A percentile compares a stretch with the other conserved stretches of the same genome.
Conservation (phyloP, 2,888 invertebrate genomes). For the Stramonita haemastoma region DNA sequence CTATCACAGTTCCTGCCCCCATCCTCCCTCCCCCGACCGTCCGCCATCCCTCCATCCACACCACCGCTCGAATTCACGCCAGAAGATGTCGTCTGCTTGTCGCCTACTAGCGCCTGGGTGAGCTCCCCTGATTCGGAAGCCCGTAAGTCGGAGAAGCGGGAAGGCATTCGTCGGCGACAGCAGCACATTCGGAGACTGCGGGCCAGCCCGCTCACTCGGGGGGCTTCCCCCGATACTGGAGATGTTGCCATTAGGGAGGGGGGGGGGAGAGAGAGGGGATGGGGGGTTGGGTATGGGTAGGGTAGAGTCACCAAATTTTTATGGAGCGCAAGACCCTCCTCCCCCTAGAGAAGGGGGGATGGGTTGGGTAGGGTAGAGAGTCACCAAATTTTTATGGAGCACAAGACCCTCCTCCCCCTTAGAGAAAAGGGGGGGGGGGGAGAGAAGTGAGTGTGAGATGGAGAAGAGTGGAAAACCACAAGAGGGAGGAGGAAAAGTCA, state of each 20-base stretch:
- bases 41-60: background rate
- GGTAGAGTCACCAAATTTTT: too few relatives aligned
- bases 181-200: conserved; percentile 34
- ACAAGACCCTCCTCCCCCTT: too few relatives aligned
- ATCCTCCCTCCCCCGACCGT: conserved; percentile 7
- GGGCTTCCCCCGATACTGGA: conserved; percentile 5
- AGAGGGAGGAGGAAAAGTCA: too few relatives aligned
- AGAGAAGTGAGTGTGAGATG: too few relatives aligned
- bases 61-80: background rate
- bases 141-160: conserved; percentile 38
- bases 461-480: too few relatives aligned
- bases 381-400: too few relatives aligned
- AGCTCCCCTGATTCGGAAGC: conserved; percentile 42
- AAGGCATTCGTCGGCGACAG: conserved; percentile 22
- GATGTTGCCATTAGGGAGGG: background rate
- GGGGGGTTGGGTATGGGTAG: background rate
- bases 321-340: too few relatives aligned
- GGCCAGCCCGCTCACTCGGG: conserved; percentile 24
- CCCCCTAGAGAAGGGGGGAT: too few relatives aligned
- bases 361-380: too few relatives aligned
- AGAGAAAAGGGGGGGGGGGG: too few relatives aligned
- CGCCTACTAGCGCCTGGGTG: conserved; percentile 40
- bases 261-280: background rate
- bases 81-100: conserved; percentile 28
- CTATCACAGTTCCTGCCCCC: background rate